These are phyloP conservation scores for Erynnis tages DNA, from an alignment of 2,888 invertebrate species.

Conservation along the genomic window DNA sequence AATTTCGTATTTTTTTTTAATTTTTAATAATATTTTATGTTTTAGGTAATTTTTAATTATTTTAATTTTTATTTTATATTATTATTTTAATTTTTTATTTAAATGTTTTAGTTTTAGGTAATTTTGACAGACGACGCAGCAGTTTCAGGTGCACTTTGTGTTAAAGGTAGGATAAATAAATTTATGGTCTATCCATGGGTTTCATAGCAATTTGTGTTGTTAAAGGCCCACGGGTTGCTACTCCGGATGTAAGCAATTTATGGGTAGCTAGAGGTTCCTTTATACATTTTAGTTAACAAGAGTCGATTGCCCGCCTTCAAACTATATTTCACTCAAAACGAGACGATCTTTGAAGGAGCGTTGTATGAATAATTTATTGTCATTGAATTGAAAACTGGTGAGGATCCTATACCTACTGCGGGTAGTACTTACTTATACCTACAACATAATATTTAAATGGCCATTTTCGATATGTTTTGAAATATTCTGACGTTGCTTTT, in stretches of 20 bases:
- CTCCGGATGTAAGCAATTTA: constrained; percentile 8
- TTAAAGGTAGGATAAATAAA: no score
- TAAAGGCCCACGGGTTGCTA: background rate
- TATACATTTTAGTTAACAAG: constrained; percentile 12
- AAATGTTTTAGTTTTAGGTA: background rate
- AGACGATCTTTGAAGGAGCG: constrained; percentile 8
- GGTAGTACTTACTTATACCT: background rate
- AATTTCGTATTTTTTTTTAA: no score
- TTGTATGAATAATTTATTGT: constrained; percentile 13
- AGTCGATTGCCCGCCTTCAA: constrained; percentile 6
- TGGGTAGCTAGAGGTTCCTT: background rate
- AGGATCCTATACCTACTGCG: constrained; percentile 5
- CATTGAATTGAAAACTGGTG: constrained; percentile 7
- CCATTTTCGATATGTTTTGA: no score
- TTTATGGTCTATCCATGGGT: no score
- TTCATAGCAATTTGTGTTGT: background rate
- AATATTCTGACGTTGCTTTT: no score
- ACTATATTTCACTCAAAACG: constrained; percentile 14
- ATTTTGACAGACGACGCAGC: no score
- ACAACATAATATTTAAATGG: no score
- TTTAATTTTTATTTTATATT: no score
- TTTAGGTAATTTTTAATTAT: no score
- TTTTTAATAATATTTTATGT: no score
- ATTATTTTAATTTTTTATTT: background rate
- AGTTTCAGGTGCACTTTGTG: no score